Base-by-base conservation (phyloP, 1,140 invertebrate species). In the Latrodectus geometricus region DNA sequence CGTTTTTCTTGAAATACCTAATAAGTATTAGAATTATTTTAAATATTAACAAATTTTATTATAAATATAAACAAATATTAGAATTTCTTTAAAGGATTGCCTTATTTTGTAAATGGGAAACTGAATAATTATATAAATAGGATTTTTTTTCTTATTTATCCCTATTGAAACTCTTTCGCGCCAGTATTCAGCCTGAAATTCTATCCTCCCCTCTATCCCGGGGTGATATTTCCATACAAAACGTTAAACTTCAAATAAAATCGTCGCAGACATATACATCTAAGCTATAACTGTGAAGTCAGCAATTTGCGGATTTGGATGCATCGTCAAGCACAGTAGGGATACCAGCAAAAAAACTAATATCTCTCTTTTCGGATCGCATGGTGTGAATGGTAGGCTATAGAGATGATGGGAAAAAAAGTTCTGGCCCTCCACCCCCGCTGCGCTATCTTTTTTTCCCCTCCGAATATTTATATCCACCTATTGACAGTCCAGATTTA, bases 401-500 rank as follows among this genome's bases (percentile, higher is more conserved):
- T 17, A 61, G 15, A 69, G n/a, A 69, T 69, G 8, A 20, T n/a
- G 52, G 23, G 15, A 65, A 78, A 78, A n/a, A 78, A 80, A 80
- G 66, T 66, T 14, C 61, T 48, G 54, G 48, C 23, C 52, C 74
- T 49, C 23, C 17, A 12, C 75, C 52, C 54, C 35, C 20, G 8
- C 68, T 35, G 49, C 68, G 52, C 12, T 69, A 69, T 69, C 68
- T 69, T 4, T 35, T 35, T 35, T 35, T 35, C 20, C 4, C 7
- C 17, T 7, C 20, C 9, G n/a, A 48, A 83, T 73, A 83, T 70
- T 35, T 20, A 52, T 50, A 83, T 49, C 70, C 79, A 73, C 56
- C 70, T 74, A 83, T 83, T 83, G 80, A 74, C 80, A 83, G 80
- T 20, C 52, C 52, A 83, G 80, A 74, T 74, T 83, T 83, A 74